phyloP scores from a whole-genome alignment of 2,797 vertebrate genomes.

The Chiroxiphia lanceolata region DNA sequence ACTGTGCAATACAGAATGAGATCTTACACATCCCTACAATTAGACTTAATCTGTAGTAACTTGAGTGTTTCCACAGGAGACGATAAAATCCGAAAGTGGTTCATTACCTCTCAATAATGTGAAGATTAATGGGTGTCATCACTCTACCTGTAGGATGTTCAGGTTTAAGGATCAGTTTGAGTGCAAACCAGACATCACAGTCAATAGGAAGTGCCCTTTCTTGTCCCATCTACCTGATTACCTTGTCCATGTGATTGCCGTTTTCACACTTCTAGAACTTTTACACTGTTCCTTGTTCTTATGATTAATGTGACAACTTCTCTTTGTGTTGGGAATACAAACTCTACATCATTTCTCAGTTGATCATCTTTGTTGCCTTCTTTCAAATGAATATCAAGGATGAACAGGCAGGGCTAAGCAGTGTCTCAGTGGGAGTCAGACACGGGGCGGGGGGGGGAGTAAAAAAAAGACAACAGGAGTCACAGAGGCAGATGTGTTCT shows the following conservation, averaged over 20 bases:
- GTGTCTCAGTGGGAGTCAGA: neutral
- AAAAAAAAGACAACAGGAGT: accelerated
- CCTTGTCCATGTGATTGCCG: neutral
- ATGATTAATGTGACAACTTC: neutral
- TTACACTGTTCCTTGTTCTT: neutral
- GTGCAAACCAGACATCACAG: neutral
- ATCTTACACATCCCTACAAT: neutral
- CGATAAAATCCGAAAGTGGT: neutral
- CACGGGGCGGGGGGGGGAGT: accelerated
- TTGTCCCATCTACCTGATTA: neutral
- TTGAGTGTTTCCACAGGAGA: neutral
- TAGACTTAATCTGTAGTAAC: neutral
- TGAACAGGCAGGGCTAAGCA: neutral
- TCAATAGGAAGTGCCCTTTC: neutral
- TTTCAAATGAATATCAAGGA: neutral
- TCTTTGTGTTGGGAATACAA: neutral
- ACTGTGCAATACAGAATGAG: neutral
- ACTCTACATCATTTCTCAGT: neutral
- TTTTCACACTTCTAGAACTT: neutral
- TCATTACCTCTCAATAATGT: slow-evolving; percentile 13
- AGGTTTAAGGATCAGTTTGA: neutral
- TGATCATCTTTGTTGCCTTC: neutral
- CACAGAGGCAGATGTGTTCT: neutral
- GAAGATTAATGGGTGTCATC: slow-evolving; percentile 24
- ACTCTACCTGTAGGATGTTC: neutral